Evolutionary conservation across 92 coral and sea anemone species (phyloP).

Genomic region (Paragorgia papillata): DNA sequence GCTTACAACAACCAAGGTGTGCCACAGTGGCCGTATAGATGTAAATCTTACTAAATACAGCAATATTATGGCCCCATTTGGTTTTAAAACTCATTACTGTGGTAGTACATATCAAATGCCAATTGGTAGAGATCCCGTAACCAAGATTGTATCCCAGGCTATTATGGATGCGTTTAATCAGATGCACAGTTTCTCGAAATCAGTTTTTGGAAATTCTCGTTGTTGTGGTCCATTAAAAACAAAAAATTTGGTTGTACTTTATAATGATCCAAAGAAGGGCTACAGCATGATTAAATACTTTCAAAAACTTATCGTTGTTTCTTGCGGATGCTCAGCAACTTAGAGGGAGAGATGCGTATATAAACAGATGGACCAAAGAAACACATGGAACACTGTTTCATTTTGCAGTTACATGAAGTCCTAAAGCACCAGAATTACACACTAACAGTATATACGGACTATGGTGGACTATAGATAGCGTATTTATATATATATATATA

Average conservation of each 20-base stretch:
- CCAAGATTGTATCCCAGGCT: slow-evolving; percentile 33
- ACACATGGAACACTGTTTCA: no score
- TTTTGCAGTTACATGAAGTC: no score
- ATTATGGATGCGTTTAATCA: slow-evolving; percentile 9
- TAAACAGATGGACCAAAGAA: no score
- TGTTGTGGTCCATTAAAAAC: slow-evolving; percentile 29
- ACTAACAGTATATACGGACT: no score
- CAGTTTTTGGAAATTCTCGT: slow-evolving; percentile 17
- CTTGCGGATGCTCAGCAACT: slow-evolving; percentile 1
- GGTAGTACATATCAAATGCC: slow-evolving; percentile 24
- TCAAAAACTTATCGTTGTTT: neutral
- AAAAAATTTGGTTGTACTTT: slow-evolving; percentile 24
- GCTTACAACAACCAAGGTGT: neutral
- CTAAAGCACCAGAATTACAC: no score
- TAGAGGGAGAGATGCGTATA: no score
- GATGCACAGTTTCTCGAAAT: neutral
- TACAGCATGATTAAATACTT: neutral
- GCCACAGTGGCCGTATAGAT: slow-evolving; percentile 7
- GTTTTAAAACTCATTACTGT: slow-evolving; percentile 27
- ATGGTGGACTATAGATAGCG: no score
- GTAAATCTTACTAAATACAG: slow-evolving; percentile 33
- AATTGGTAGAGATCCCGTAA: slow-evolving; percentile 27
- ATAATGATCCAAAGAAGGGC: slow-evolving; percentile 3
- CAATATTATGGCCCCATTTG: slow-evolving; percentile 24
- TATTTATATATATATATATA: no score